These are phyloP conservation scores for Macquaria australasica DNA, from an alignment of 2,113 vertebrate species.

Conservation along the genomic window DNA sequence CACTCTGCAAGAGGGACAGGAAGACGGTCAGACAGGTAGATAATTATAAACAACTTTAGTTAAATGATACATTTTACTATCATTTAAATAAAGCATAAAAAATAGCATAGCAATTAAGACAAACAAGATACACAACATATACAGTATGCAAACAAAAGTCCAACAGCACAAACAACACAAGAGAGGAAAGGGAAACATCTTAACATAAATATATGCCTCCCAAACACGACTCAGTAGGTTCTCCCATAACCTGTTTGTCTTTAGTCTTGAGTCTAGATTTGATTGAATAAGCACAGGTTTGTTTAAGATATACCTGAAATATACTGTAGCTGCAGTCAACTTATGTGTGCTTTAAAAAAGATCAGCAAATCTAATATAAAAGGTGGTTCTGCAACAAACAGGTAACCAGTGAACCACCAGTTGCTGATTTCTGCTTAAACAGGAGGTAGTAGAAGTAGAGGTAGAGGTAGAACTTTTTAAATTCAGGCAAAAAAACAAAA, in stretches of 20 bases:
- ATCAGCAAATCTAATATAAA: neutral
- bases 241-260: neutral
- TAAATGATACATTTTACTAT: neutral
- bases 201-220: neutral
- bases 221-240: neutral
- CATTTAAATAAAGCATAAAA: too few relatives aligned
- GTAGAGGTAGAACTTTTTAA: neutral
- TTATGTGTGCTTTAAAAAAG: neutral
- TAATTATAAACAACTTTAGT: neutral
- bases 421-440: neutral
- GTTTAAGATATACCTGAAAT: neutral
- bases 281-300: neutral
- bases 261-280: neutral
- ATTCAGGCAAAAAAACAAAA: neutral
- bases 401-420: neutral
- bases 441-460: neutral
- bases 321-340: neutral
- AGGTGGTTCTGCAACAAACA: neutral
- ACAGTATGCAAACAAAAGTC: neutral
- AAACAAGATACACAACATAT: neutral
- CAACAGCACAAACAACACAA: neutral
- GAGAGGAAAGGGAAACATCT: neutral
- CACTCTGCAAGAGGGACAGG: conserved; percentile 88
- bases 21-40: neutral
- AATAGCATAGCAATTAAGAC: neutral